Percentiles rank a stretch among this genome's conserved stretches.
Conservation (phyloP, 2,113 vertebrate species). For the Stercorarius parasiticus region DNA sequence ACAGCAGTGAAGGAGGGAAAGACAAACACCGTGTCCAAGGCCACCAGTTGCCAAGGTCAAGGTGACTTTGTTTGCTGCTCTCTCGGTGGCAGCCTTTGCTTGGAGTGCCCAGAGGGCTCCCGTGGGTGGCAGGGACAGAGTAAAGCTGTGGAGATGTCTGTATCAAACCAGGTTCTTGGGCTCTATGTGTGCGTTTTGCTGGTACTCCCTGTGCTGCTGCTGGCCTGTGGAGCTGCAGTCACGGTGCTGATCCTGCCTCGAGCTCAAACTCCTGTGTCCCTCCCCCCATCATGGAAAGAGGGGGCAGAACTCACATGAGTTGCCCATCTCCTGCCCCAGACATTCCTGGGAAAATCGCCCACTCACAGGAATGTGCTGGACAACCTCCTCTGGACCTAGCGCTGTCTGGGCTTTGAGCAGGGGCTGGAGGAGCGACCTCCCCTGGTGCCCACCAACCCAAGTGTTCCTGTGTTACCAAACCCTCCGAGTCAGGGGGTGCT, state of each 20-base stretch:
- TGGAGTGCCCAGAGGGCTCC: accelerated
- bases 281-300: background rate
- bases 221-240: background rate
- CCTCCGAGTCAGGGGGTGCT: background rate
- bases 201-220: background rate
- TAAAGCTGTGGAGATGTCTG: background rate
- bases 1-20: accelerated
- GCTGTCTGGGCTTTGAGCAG: background rate
- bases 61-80: background rate
- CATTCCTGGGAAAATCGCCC: background rate
- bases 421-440: background rate
- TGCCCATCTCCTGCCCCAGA: background rate
- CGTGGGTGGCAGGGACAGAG: background rate
- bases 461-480: background rate
- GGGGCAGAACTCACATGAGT: background rate
- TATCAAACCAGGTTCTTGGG: background rate
- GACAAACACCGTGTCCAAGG: background rate
- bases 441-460: accelerated
- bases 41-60: background rate
- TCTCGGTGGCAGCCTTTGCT: background rate
- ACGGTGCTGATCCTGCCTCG: accelerated
- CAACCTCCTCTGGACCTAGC: background rate
- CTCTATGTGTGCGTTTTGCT: background rate
- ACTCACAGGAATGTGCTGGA: accelerated
- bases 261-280: background rate